Percentiles rank a stretch among this genome's conserved stretches.
Evolutionary conservation across 2,888 invertebrate species (phyloP).

Genomic region (Anagyrus pseudococci): DNA sequence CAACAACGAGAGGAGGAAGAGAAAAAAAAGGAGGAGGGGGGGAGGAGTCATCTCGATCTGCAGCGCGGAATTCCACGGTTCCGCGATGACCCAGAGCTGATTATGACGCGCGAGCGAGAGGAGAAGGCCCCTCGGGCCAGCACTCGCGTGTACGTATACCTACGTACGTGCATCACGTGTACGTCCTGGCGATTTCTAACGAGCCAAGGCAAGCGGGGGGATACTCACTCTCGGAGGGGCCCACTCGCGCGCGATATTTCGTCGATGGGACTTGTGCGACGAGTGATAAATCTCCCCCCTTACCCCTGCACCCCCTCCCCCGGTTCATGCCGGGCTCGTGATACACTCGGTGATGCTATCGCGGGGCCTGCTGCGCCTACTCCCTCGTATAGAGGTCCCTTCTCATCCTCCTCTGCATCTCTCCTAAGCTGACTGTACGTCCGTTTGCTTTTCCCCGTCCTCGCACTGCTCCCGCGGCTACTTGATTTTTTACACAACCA

Average conservation of each 20-base stretch:
- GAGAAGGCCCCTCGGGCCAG: no score
- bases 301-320: background rate
- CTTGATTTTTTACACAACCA: background rate
- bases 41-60: constrained; percentile 21
- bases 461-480: background rate
- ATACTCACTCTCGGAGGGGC: no score
- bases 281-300: constrained; percentile 34
- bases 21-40: no score
- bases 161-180: constrained; percentile 1
- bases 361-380: background rate
- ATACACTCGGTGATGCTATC: constrained; percentile 20
- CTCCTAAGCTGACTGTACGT: no score
- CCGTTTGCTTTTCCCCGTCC: background rate
- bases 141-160: background rate
- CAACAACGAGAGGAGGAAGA: no score
- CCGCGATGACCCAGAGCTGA: constrained; percentile 33
- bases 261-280: constrained; percentile 29
- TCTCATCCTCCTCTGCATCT: constrained; percentile 1
- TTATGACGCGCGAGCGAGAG: constrained; percentile 17
- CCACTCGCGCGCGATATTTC: constrained; percentile 30
- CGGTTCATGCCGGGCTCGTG: constrained; percentile 13
- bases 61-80: constrained; percentile 25
- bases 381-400: background rate
- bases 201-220: constrained; percentile 6
- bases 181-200: constrained; percentile 27